These are phyloP conservation scores for human DNA, from an alignment of 2,113 vertebrate genomes.

Conservation along the genomic window DNA sequence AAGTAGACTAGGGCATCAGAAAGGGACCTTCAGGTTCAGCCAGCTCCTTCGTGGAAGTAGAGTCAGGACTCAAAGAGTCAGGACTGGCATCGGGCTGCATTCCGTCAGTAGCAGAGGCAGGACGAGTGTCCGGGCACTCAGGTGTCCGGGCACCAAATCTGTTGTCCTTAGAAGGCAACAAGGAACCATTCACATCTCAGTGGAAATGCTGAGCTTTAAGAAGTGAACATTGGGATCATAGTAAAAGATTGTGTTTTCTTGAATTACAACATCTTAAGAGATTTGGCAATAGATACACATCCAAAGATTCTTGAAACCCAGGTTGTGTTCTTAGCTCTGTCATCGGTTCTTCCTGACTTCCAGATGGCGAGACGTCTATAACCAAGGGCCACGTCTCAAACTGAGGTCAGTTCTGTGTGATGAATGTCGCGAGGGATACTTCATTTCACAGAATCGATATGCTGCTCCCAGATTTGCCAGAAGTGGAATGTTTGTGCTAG, in stretches of 20 bases:
- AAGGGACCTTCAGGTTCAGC: no score
- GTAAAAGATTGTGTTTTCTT: neutral
- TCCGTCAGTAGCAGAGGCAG: rapidly evolving
- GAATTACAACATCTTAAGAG: neutral
- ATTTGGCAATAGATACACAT: neutral
- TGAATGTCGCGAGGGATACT: rapidly evolving
- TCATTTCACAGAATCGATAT: rapidly evolving
- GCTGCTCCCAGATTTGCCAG: neutral
- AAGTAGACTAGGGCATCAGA: neutral
- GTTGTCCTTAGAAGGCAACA: rapidly evolving
- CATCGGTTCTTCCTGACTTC: neutral
- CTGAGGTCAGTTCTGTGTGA: rapidly evolving
- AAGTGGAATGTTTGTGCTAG: rapidly evolving
- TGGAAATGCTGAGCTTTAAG: neutral
- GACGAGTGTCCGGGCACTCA: neutral
- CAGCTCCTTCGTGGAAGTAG: rapidly evolving
- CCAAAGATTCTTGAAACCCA: neutral
- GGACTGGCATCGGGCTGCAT: rapidly evolving
- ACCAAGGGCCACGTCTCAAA: rapidly evolving
- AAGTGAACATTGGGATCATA: neutral
- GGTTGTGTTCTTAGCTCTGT: neutral
- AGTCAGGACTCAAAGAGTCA: rapidly evolving
- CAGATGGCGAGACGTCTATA: neutral
- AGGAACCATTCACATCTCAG: rapidly evolving
- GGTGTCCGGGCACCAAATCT: no score